Evolutionary conservation across 2,888 invertebrate genomes (phyloP).

Genomic region (Oxystoma pomonae): DNA sequence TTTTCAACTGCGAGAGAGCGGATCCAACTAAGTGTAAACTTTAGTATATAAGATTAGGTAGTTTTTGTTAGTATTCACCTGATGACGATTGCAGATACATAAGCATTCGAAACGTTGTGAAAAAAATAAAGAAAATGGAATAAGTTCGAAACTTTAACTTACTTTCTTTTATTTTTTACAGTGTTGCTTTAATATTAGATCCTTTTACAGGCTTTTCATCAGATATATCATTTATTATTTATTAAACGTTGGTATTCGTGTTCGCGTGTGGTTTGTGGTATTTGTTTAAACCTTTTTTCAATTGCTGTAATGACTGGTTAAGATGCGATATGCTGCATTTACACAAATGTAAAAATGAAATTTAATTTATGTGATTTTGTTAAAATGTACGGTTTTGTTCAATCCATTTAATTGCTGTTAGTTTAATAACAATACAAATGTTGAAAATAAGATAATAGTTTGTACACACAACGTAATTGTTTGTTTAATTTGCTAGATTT

Average conservation of each 20-base stretch:
- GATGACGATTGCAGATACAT: too few species aligned
- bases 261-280: neutral
- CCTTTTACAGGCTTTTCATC: neutral
- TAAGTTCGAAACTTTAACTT: too few species aligned
- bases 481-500: too few species aligned
- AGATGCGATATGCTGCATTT: neutral
- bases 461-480: neutral
- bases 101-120: too few species aligned
- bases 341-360: neutral
- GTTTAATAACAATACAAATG: neutral
- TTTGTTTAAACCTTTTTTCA: neutral
- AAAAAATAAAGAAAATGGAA: too few species aligned
- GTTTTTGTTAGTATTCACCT: too few species aligned
- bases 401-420: neutral
- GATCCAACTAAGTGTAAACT: too few species aligned
- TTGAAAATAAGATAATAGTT: neutral
- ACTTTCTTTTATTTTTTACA: too few species aligned
- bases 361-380: neutral
- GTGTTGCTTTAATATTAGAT: too few species aligned
- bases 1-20: too few species aligned
- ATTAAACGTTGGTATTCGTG: neutral
- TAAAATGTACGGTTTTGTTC: neutral
- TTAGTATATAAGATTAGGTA: too few species aligned
- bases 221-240: neutral
- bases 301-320: neutral